These are phyloP conservation scores for Laodelphax striatellus DNA, from an alignment of 1,140 invertebrate species.

Conservation along the genomic window DNA sequence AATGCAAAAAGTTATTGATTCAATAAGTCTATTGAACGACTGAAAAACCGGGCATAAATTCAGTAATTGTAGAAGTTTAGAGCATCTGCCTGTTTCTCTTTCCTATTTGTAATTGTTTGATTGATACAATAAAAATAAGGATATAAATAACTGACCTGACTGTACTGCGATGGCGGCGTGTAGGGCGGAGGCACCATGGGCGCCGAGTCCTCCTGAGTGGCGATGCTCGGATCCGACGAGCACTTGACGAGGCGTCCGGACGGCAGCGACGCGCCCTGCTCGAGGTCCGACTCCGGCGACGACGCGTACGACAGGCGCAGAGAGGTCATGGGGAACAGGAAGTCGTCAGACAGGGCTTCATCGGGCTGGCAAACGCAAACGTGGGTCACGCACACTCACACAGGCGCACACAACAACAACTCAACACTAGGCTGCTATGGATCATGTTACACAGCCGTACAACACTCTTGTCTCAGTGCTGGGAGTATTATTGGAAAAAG, in stretches of 20 bases:
- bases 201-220: slow-evolving; percentile 49
- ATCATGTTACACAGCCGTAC: slow-evolving; percentile 1
- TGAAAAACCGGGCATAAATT: too few species aligned
- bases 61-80: too few species aligned
- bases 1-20: too few species aligned
- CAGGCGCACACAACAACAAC: slow-evolving; percentile 11
- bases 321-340: slow-evolving; percentile 95
- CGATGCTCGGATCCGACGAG: slow-evolving; percentile 71
- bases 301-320: slow-evolving; percentile 85
- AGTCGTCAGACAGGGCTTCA: slow-evolving; percentile 83
- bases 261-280: slow-evolving; percentile 43
- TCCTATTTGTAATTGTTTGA: too few species aligned
- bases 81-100: too few species aligned
- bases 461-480: neutral
- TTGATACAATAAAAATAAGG: too few species aligned
- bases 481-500: too few species aligned
- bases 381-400: slow-evolving; percentile 27
- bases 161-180: slow-evolving; percentile 37
- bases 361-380: slow-evolving; percentile 47
- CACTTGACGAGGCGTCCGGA: slow-evolving; percentile 64
- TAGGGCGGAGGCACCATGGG: slow-evolving; percentile 56
- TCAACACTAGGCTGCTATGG: too few species aligned
- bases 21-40: too few species aligned
- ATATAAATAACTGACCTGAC: slow-evolving; percentile 25
- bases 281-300: slow-evolving; percentile 88